Evolutionary conservation across 2,888 invertebrate genomes (phyloP), one percentile per base, ranked within the genome.

Genomic region (Herminia tarsipennalis): DNA sequence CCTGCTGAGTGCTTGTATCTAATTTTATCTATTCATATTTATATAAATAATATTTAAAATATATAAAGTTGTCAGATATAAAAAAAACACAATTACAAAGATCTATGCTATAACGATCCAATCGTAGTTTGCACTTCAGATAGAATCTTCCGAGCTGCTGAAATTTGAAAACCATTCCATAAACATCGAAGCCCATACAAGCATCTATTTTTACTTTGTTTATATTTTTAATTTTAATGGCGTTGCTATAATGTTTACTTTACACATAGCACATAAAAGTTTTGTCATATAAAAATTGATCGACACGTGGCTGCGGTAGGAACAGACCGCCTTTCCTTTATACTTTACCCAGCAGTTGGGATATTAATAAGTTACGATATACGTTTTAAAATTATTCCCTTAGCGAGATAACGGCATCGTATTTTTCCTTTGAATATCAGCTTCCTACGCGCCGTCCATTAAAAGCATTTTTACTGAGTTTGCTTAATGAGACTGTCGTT

Each of bases 241-340:
- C 20, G 18, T 28, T 21, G 38, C 50, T 45, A 50, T 51, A 48
- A 58, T 59, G 46, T 62, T 62, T 52, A 60, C 51, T 50, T 58
- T 46, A 49, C 35, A 20, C 43, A 58, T 43, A 48, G 33, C 45
- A 37, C 47, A 55, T 62, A 46, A 47, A 61, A 60, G 28, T 32
- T 56, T 47, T 62, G 66, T 60, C 56, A 56, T 53, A 65, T 56
- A 50, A 62, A 58, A 60, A 50, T 35, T 47, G 6, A 45, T 46
- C 25, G 52, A 30, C 61, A 45, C 46, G 49, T 52, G 45, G 36
- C 13, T 30, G 24, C 28, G 17, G 24, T 32, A 27, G 18, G 1
- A 13, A 13, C 13, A 40, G 33, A 38, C 48, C 36, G 37, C 45
- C 30, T 43, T 34, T 37, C 30, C 35, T 44, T 42, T 17, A 43